Evolutionary conservation across 2,113 vertebrate species (phyloP), one percentile per base, ranked within the genome.

Genomic region (Xyliphius kryptos): DNA sequence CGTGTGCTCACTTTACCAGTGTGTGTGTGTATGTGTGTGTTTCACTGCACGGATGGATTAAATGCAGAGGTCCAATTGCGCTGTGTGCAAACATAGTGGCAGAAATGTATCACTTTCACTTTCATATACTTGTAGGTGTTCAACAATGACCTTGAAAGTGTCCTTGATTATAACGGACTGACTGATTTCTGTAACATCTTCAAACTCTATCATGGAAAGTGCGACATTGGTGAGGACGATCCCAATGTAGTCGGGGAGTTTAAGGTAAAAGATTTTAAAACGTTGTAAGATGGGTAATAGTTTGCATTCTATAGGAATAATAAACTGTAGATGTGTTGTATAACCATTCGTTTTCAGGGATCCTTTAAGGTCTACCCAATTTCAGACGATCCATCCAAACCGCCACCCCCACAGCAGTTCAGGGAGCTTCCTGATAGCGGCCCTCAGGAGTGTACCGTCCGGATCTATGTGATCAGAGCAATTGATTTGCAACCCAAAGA

Each of bases 181-280:
- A 96, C 89, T 10, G 96, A 99, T 69, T 99, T 99, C 85, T 97
- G 94, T 58, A 85, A 80, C 52, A 98, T 94, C 13, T 97, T 96
- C 82, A 97, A 92, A 72, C 80, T 99, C 17, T 85, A 81, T 66
- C 82, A 92, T 70, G 96, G 96, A 55, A 97, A 89, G 73, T 86
- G 85, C 1, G 82, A 86, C 7, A 83, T n/a, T n/a, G 91, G 91
- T 0, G 86, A 86, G 3, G 87, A 95, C 3, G 95, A 98, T 50
- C 95, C 94, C 0, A 83, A 88, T n/a, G 90, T 98, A 52, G 96
- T 90, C 0, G 96, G 96, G 56, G 96, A 99, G 79, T 90, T 99
- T 73, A 99, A 99, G 91, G 96, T 66, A n/a, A n/a, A n/a, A n/a
- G n/a, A n/a, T n/a, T n/a, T n/a, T n/a, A n/a, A n/a, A n/a, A n/a